Evolutionary conservation across 2,113 vertebrate species (phyloP).

Genomic region (Litocranius walleri): DNA sequence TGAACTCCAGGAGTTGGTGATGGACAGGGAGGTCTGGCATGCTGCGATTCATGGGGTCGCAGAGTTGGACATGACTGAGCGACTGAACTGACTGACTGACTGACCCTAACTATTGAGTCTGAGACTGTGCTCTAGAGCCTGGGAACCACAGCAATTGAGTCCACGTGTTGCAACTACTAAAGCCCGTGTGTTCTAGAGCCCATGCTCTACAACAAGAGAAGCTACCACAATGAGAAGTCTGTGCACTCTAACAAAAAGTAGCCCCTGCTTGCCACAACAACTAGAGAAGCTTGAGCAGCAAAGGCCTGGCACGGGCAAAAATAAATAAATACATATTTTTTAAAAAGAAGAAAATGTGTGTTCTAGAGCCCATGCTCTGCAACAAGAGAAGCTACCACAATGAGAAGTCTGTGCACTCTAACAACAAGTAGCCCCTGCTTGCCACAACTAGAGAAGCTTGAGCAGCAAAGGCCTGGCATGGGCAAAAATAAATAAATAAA

Average conservation of each 20-base stretch:
- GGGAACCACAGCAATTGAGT: not conserved
- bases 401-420: not conserved
- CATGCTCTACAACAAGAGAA: not conserved
- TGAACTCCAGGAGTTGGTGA: too few relatives aligned
- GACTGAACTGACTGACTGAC: too few relatives aligned
- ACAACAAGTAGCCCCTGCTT: not conserved
- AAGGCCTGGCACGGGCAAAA: not conserved
- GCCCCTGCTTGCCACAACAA: not conserved
- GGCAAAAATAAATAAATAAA: not conserved
- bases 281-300: not conserved
- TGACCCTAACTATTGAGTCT: not conserved
- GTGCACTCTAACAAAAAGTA: not conserved
- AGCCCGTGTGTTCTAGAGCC: not conserved
- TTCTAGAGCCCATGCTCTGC: not conserved
- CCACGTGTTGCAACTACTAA: accelerated
- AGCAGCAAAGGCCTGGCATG: not conserved
- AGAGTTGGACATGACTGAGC: too few relatives aligned
- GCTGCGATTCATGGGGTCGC: too few relatives aligned
- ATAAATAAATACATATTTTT: not conserved
- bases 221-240: accelerated
- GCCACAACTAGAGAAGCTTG: not conserved
- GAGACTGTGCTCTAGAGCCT: not conserved
- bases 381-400: not conserved
- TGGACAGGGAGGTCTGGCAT: too few relatives aligned
- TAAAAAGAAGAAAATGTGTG: too few relatives aligned